Conservation (phyloP, 2,797 vertebrate genomes). For the Peromyscus nudipes region DNA sequence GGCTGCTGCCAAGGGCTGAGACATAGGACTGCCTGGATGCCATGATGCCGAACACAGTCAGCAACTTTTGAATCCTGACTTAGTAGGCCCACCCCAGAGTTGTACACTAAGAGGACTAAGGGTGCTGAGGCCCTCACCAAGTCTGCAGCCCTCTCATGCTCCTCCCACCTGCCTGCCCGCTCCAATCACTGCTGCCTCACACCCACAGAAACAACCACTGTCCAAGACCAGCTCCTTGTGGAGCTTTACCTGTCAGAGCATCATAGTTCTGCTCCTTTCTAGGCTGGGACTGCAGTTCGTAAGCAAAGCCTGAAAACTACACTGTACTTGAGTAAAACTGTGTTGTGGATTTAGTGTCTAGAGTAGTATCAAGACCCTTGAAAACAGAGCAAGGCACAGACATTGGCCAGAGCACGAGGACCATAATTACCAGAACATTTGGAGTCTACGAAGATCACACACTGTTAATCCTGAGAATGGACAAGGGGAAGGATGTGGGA, state of each 20-base stretch:
- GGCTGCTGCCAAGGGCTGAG: background rate
- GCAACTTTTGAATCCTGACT: background rate
- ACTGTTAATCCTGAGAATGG: constrained; percentile 24
- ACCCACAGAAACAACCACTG: background rate
- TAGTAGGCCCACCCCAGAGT: background rate
- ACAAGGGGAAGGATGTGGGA: background rate
- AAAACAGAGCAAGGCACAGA: background rate
- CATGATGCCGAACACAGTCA: background rate
- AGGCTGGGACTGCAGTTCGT: constrained; percentile 45
- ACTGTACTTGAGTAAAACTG: background rate
- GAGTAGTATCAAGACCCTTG: background rate
- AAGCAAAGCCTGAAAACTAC: constrained; percentile 30
- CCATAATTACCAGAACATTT: background rate
- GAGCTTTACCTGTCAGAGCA: background rate
- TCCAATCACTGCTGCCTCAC: background rate
- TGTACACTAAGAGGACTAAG: background rate
- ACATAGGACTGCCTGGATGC: background rate
- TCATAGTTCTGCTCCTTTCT: constrained; percentile 16
- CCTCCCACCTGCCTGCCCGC: background rate
- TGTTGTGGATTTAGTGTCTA: background rate
- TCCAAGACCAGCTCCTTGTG: background rate
- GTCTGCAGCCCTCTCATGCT: background rate
- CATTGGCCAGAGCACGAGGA: background rate
- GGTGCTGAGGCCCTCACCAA: background rate
- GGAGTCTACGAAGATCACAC: constrained; percentile 51